These are phyloP conservation scores for Heliothis virescens DNA, from an alignment of 1,140 invertebrate species.

Conservation along the genomic window DNA sequence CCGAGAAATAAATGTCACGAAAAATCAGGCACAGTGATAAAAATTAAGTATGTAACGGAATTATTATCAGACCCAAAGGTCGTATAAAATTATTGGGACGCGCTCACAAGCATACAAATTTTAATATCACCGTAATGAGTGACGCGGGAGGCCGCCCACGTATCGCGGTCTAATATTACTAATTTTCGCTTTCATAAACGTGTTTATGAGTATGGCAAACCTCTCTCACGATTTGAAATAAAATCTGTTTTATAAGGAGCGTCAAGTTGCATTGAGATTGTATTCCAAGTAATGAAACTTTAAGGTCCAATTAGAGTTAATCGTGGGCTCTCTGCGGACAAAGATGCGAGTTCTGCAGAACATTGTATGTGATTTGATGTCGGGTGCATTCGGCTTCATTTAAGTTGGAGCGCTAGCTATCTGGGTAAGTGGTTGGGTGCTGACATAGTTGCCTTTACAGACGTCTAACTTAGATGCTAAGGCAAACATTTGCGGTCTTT, in stretches of 20 bases:
- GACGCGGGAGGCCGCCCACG: slow-evolving; percentile 16
- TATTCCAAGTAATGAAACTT: slow-evolving; percentile 21
- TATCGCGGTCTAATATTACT: slow-evolving; percentile 33
- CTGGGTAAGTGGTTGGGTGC: background rate
- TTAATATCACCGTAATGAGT: slow-evolving; percentile 28
- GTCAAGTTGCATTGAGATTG: slow-evolving; percentile 17
- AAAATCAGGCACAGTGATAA: slow-evolving; percentile 4
- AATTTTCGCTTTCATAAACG: slow-evolving; percentile 16
- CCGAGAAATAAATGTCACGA: background rate
- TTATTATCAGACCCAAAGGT: slow-evolving; percentile 37
- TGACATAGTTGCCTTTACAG: slow-evolving; percentile 3
- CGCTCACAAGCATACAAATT: slow-evolving; percentile 37
- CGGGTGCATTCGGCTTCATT: slow-evolving; percentile 23
- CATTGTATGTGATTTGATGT: slow-evolving; percentile 30
- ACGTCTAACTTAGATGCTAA: slow-evolving; percentile 3
- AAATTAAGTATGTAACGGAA: slow-evolving; percentile 27
- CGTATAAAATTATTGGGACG: slow-evolving; percentile 14
- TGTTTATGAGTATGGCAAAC: slow-evolving; percentile 8
- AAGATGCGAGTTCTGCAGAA: slow-evolving; percentile 24
- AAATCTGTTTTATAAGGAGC: background rate
- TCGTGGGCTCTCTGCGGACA: background rate
- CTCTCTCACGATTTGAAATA: slow-evolving; percentile 10
- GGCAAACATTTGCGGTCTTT: slow-evolving; percentile 10
- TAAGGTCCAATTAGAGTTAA: slow-evolving; percentile 16
- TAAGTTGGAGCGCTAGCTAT: slow-evolving; percentile 17